Percentiles rank a stretch among this genome's conserved stretches.
Evolutionary conservation across 2,888 invertebrate species (phyloP).

Genomic region (Sericinus montela): DNA sequence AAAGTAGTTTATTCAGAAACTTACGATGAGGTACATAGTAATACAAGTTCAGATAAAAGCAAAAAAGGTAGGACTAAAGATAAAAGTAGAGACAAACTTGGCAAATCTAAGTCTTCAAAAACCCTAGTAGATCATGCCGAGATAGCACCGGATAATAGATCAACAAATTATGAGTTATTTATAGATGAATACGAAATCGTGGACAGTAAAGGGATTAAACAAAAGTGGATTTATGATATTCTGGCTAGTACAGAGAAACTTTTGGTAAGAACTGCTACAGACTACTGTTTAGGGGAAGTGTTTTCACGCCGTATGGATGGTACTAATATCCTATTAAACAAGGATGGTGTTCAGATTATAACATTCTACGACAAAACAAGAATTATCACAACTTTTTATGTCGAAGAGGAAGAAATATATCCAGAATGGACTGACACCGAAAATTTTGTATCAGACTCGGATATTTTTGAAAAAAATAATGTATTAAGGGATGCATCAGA

Average conservation of each 20-base stretch:
- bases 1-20: constrained; percentile 26
- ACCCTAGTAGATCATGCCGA: constrained; percentile 29
- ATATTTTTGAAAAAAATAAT: constrained; percentile 35
- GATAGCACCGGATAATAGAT: constrained; percentile 25
- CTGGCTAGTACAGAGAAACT: constrained; percentile 46
- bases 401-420: constrained; percentile 57
- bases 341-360: constrained; percentile 55
- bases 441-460: constrained; percentile 48
- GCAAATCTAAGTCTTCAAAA: constrained; percentile 42
- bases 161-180: constrained; percentile 39
- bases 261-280: constrained; percentile 60
- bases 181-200: constrained; percentile 60
- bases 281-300: constrained; percentile 60
- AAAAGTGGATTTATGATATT: constrained; percentile 46
- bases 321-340: constrained; percentile 55
- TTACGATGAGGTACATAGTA: constrained; percentile 33
- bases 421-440: constrained; percentile 56
- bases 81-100: constrained; percentile 38
- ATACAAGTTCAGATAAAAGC: constrained; percentile 40
- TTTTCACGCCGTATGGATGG: constrained; percentile 68
- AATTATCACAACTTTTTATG: constrained; percentile 49
- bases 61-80: constrained; percentile 46
- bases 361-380: constrained; percentile 63
- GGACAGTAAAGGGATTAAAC: constrained; percentile 48
- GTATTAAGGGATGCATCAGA: constrained; percentile 40